Conservation (phyloP, 2,797 vertebrate species). For the Spinus olivaceus region DNA sequence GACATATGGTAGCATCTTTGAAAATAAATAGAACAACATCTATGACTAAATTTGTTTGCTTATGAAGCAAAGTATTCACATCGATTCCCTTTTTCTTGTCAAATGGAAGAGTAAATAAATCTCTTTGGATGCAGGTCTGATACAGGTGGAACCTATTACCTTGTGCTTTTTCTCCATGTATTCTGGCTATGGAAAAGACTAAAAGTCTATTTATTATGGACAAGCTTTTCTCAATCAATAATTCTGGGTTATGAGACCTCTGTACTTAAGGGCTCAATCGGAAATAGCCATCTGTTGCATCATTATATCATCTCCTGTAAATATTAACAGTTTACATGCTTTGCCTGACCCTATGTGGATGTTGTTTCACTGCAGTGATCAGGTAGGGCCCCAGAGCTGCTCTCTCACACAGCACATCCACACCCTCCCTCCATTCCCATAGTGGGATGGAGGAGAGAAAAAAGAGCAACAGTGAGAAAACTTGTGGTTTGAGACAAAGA, state of each 20-base stretch:
- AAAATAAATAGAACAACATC: neutral
- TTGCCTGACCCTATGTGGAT: neutral
- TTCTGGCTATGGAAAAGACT: neutral
- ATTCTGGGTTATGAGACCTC: neutral
- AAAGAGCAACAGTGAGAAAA: neutral
- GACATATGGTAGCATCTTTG: constrained; percentile 2
- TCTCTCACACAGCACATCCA: neutral
- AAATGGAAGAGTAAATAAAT: neutral
- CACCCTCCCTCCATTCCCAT: accelerated
- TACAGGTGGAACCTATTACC: neutral
- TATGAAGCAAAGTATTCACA: neutral
- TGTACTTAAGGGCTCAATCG: neutral
- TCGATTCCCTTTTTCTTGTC: neutral
- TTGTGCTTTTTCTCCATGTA: neutral
- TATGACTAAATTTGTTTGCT: neutral
- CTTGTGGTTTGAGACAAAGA: neutral
- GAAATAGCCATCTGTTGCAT: neutral
- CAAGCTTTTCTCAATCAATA: neutral
- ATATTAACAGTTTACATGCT: neutral
- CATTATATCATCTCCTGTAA: neutral
- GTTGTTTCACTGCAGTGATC: neutral
- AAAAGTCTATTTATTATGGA: neutral
- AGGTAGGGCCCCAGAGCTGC: neutral
- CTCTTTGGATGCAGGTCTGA: neutral
- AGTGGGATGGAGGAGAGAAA: neutral